These are phyloP conservation scores for Caprella mutica DNA, from an alignment of 2,888 invertebrate species.

Conservation along the genomic window DNA sequence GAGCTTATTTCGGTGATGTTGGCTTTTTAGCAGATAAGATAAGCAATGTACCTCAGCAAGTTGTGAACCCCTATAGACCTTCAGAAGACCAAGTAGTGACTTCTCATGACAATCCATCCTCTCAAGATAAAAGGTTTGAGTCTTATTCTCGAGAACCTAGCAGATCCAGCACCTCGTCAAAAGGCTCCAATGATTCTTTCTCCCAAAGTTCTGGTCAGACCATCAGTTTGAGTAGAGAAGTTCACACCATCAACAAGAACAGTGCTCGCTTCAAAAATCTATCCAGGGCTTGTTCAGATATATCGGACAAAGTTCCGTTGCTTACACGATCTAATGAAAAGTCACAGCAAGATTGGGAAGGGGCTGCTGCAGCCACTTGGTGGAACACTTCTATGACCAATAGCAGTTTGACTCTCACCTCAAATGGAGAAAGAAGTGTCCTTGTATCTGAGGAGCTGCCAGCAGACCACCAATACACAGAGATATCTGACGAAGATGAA, in stretches of 20 bases:
- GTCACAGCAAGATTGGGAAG: conserved; percentile 36
- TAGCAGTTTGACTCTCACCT: conserved; percentile 14
- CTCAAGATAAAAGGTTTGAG: too few relatives aligned
- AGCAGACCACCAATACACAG: conserved; percentile 65
- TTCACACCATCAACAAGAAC: too few relatives aligned
- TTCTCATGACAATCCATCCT: too few relatives aligned
- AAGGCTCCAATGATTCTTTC: too few relatives aligned
- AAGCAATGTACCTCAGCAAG: conserved; percentile 69
- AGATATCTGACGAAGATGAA: conserved; percentile 67
- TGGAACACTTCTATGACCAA: conserved; percentile 31
- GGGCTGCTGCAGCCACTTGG: conserved; percentile 27
- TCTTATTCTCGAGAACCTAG: too few relatives aligned
- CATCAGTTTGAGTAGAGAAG: too few relatives aligned
- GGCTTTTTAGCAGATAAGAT: conserved; percentile 24
- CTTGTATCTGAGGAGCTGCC: conserved; percentile 3
- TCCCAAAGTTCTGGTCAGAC: too few relatives aligned
- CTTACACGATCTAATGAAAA: too few relatives aligned
- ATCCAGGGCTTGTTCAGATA: conserved; percentile 37
- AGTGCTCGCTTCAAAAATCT: too few relatives aligned
- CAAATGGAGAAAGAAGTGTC: not conserved
- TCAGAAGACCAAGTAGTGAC: conserved; percentile 63
- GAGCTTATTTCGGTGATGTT: conserved; percentile 92
- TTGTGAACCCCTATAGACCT: conserved; percentile 78
- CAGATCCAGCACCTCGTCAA: too few relatives aligned
- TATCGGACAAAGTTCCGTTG: conserved; percentile 42